Base-by-base conservation (phyloP, 2,797 vertebrate species). In the Hirundo rustica region DNA sequence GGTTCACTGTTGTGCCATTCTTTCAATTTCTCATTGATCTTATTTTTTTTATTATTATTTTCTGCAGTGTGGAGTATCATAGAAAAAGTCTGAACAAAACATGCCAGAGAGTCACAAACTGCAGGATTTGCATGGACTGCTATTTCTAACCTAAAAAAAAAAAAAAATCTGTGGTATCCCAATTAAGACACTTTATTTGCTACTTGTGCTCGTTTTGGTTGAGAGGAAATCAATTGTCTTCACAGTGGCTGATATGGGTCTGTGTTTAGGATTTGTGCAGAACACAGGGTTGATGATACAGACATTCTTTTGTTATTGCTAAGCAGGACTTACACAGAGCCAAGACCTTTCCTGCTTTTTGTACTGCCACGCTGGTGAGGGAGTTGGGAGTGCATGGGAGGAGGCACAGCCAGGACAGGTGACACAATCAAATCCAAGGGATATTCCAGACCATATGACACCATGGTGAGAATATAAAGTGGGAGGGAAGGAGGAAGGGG, bases 161-260 rank as follows among this genome's bases (percentile, higher is more conserved):
- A 45, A 1, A 11, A 65, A n/a, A n/a, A 48, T 44, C 29, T 29
- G 6, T 45, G 5, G 2, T 66, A 12, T 45, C 23, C n/a, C 25
- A 29, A 91, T 48, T 30, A 79, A 40, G 29, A 19, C 2, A 25
- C 74, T 90, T 86, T 51, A 55, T 8, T 57, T 64, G 10, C 25
- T 78, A 14, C 18, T 27, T 40, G 4, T 34, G 26, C 38, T 84
- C 38, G 18, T 34, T 77, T 65, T 34, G 14, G 7, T 32, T 65
- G 38, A 10, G 25, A 7, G 40, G 20, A 4, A 64, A 71, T 47
- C 18, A 71, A 27, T 30, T 65, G 65, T 38, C n/a, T 58, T 77
- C 25, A 27, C 9, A 38, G 17, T 13, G 57, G 10, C n/a, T 45
- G 3, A 3, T 14, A 27, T 1, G 3, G 14, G 10, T n/a, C 45